Evolutionary conservation across 2,797 vertebrate genomes (phyloP).

Genomic region (Menidia menidia): DNA sequence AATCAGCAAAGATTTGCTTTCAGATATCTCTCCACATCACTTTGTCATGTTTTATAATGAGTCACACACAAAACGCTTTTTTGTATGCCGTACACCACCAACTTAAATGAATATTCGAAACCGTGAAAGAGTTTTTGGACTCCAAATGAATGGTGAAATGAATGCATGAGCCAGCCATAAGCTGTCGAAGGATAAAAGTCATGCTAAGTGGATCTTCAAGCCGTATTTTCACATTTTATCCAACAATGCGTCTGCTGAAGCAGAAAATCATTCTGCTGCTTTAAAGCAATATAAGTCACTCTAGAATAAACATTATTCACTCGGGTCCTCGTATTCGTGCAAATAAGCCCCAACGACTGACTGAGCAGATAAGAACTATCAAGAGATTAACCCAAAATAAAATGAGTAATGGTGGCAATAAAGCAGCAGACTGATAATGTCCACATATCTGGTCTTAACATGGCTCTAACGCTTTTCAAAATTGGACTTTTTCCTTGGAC

Average conservation of each 20-base stretch:
- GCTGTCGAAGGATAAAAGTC: constrained; percentile 85
- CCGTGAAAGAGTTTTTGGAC: constrained; percentile 76
- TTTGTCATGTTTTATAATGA: constrained; percentile 52
- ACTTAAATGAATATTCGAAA: constrained; percentile 79
- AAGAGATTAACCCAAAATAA: constrained; percentile 44
- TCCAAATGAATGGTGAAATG: constrained; percentile 75
- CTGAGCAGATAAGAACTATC: constrained; percentile 71
- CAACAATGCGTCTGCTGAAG: constrained; percentile 78
- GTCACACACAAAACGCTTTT: constrained; percentile 46
- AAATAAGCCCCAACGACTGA: constrained; percentile 71
- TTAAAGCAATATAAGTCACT: constrained; percentile 79
- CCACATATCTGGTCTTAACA: constrained; percentile 24
- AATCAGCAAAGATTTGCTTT: constrained; percentile 33
- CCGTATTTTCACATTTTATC: constrained; percentile 79
- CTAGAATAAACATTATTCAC: constrained; percentile 74
- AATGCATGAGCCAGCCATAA: constrained; percentile 73
- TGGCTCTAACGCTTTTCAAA: constrained; percentile 35
- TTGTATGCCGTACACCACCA: constrained; percentile 35
- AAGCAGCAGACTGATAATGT: constrained; percentile 35
- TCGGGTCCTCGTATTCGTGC: constrained; percentile 49
- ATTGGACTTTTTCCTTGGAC: constrained; percentile 18
- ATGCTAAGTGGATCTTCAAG: constrained; percentile 84
- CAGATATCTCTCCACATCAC: constrained; percentile 12
- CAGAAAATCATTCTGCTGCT: constrained; percentile 80
- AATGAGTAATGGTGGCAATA: constrained; percentile 54